Base-by-base conservation (phyloP, 2,113 vertebrate genomes). In the Archilochus colubris region DNA sequence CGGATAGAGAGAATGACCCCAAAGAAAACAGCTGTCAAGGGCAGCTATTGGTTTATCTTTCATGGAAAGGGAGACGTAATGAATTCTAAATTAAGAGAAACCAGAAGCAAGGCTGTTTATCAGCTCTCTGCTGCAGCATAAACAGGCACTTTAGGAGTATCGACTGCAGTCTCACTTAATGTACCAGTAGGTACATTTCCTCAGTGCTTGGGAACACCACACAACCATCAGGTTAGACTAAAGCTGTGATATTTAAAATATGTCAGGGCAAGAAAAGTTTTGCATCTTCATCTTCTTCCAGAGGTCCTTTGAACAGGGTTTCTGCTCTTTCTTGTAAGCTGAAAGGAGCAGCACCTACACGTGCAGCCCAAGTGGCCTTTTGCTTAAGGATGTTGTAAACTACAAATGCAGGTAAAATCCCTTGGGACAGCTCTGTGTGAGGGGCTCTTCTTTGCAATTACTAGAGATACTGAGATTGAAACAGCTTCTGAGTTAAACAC, bases 1-100 rank as follows among this genome's bases (percentile, higher is more conserved):
- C 77, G 86, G 97, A 96, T 95, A 89, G 97, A 95, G 96, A 96
- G 96, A 97, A 97, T 98, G 97, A 98, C 98, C 96, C 96, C 67
- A 94, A 97, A 97, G 97, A 96, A 98, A 98, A 97, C 97, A 98
- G 98, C 97, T 98, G 98, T 98, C 97, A 98, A 98, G 98, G 98
- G 97, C 98, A 98, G 97, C 96, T 64, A 97, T 97, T 97, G 97
- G 97, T 93, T 97, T 97, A 97, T 98, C 97, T 98, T 98, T 98
- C 97, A 97, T 80, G 96, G 96, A 97, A 97, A 96, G 95, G 89
- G 97, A 97, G 96, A 97, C 2, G 58, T 92, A 96, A 95, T 97
- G 97, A 97, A 98, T 98, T 97, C 97, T 97, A 97, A 97, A 97
- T 95, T 89, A 97, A 95, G 94, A 97, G 87, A 89, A 95, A 93